Evolutionary conservation across 2,797 vertebrate species (phyloP).

Genomic region (Odontamblyopus rebecca): DNA sequence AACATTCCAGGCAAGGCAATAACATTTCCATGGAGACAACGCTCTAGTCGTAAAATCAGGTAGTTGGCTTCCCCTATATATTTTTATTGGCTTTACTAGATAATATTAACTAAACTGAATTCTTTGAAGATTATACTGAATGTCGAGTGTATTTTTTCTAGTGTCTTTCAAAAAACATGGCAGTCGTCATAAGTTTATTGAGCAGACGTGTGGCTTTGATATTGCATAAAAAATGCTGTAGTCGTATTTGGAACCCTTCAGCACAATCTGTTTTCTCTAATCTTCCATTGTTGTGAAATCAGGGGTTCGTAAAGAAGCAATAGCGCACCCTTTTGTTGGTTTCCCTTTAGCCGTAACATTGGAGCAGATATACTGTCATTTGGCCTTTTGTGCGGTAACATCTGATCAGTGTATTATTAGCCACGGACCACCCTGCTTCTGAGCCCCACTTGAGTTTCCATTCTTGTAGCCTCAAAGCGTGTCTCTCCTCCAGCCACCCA

Average conservation of each 20-base stretch:
- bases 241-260: constrained; percentile 13
- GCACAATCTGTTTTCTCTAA: constrained; percentile 9
- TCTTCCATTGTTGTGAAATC: constrained; percentile 30
- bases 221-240: constrained; percentile 11
- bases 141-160: background rate
- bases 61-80: no score
- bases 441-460: constrained; percentile 62
- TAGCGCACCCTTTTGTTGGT: constrained; percentile 17
- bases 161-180: background rate
- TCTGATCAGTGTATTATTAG: constrained; percentile 71
- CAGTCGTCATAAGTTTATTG: background rate
- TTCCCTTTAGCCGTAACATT: constrained; percentile 22
- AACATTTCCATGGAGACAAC: no score
- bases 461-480: constrained; percentile 56
- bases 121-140: background rate
- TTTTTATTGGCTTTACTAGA: no score
- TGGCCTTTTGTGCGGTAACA: constrained; percentile 49
- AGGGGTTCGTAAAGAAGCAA: background rate
- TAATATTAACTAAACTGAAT: background rate
- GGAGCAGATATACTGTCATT: constrained; percentile 43
- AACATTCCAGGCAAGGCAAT: no score
- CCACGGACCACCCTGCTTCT: constrained; percentile 61
- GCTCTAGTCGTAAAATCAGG: no score
- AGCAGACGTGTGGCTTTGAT: background rate
- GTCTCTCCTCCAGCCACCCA: constrained; percentile 52